Conservation (phyloP, 2,113 vertebrate genomes). For the Eolophus roseicapilla region DNA sequence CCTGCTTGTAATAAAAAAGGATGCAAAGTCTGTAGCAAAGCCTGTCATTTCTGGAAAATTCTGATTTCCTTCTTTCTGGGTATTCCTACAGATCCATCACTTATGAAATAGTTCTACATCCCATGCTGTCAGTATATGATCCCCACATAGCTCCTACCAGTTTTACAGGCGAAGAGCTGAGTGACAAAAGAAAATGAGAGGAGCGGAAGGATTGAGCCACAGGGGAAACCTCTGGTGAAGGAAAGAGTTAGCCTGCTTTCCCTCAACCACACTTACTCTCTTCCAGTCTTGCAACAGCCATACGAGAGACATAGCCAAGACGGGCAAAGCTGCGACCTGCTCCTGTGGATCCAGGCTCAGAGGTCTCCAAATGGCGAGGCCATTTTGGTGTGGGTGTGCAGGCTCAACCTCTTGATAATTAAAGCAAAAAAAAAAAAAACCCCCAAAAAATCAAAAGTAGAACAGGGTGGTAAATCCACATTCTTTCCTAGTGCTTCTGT, state of each 20-base stretch:
- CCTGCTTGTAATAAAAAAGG: neutral
- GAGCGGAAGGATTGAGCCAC: neutral
- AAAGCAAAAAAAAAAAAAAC: neutral
- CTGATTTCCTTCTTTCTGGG: neutral
- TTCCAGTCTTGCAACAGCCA: neutral
- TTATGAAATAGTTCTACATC: neutral
- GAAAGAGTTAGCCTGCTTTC: neutral
- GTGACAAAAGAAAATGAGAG: neutral
- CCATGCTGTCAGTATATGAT: neutral
- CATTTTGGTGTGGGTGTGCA: neutral
- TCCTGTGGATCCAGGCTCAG: neutral
- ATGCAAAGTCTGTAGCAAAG: neutral
- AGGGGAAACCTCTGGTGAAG: neutral
- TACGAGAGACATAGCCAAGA: neutral
- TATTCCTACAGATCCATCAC: neutral
- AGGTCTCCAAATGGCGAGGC: neutral
- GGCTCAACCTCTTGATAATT: neutral
- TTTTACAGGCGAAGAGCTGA: neutral
- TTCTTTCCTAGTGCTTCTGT: too few relatives aligned
- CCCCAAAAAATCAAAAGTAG: too few relatives aligned
- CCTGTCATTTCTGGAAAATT: conserved; percentile 17
- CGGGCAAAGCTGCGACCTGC: neutral
- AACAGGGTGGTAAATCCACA: too few relatives aligned
- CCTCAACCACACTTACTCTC: neutral
- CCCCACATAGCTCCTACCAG: neutral